Evolutionary conservation across 64 coral and sea anemone species (phyloP), one percentile per base, ranked within the genome.

Genomic region (Montipora cactus): DNA sequence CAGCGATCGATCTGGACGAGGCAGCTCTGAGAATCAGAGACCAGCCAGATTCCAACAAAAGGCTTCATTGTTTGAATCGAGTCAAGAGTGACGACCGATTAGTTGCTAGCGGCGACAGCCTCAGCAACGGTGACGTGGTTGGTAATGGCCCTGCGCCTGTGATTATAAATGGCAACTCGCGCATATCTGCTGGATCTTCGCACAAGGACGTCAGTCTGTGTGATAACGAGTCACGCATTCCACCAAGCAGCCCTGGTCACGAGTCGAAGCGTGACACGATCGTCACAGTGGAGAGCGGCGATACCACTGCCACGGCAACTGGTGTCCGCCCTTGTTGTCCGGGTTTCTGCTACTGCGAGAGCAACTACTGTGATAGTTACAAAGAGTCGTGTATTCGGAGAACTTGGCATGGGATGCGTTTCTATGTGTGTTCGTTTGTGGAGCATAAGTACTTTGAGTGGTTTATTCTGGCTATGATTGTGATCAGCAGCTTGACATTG

Each of bases 361-460:
- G 97, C 45, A 67, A 77, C 37, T 99, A 95, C 58, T 99, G 98
- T 77, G 74, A 45, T 3, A 92, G 81, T 47, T 99, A 96, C 49
- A 80, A 84, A 44, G 95, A 96, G 14, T 99, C 98, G 1, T 96
- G 89, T n/a, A 87, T 99, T 59, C 71, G 98, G 45, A 75, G 89
- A 78, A 81, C 84, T 0, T 99, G 98, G 98, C 95, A 94, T 81
- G 79, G 58, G 52, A 14, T 96, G 84, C 95, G 98, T 8, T 89
- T 77, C 52, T 59, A 96, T 50, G 85, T 99, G 37, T 89, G 88
- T 19, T 73, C 77, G 8, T 81, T 99, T 74, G 95, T 94, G 12
- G 98, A 99, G 50, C 98, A 99, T 95, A 99, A 99, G 61, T 99
- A 99, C 67, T 99, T 99, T 74, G 98, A 99, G 67, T 90, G 83